Conservation (phyloP, 2,113 vertebrate genomes). For the Pheucticus melanocephalus region DNA sequence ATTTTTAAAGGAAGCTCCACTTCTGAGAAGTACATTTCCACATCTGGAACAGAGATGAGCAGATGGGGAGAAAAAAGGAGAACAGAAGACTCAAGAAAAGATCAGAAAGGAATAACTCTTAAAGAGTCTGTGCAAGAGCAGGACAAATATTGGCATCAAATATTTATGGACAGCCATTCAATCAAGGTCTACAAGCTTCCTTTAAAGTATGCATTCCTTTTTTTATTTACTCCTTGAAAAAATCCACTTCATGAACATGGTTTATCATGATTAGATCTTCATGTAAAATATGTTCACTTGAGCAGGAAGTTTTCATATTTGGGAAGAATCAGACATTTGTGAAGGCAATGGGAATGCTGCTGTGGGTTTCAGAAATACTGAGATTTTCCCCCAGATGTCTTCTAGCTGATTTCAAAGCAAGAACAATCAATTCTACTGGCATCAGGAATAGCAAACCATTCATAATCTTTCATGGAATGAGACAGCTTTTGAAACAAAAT, state of each 20-base stretch:
- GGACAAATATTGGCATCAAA: constrained; percentile 54
- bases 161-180: constrained; percentile 55
- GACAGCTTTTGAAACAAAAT: neutral
- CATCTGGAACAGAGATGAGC: neutral
- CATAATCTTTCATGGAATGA: neutral
- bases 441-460: neutral
- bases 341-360: neutral
- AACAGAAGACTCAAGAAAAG: neutral
- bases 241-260: neutral
- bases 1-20: neutral
- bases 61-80: neutral
- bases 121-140: neutral
- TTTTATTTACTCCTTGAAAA: constrained; percentile 18
- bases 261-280: neutral
- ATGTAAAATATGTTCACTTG: neutral
- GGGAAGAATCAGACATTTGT: neutral
- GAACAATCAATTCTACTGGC: neutral
- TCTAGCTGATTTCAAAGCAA: neutral
- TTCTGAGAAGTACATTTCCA: neutral
- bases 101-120: neutral
- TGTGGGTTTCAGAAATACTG: neutral
- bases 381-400: neutral
- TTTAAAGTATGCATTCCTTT: constrained; percentile 9
- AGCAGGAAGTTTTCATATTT: neutral
- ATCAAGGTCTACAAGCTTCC: neutral